Evolutionary conservation across 2,797 vertebrate species (phyloP), one percentile per base, ranked within the genome.

Genomic region (Pseudocheirus occidentalis): DNA sequence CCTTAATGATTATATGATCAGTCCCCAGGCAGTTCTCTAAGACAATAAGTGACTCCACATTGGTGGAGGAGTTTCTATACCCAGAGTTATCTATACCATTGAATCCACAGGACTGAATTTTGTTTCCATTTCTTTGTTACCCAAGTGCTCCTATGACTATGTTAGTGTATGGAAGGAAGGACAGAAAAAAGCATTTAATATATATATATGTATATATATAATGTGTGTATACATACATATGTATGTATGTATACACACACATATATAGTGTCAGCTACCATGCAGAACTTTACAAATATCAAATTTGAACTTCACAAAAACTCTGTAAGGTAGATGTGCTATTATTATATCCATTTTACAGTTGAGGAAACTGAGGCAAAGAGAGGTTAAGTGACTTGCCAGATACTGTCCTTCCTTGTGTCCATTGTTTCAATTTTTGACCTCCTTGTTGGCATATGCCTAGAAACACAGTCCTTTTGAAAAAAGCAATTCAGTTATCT

Each of bases 401-500:
- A 40, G 34, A 14, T 66, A n/a, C 14, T n/a, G 13, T 21, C 34
- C 34, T 40, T 73, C 40, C 62, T 50, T 27, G 3, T 50, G 73
- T 50, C 40, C 31, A 9, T 10, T 66, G 59, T 34, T 73, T 27
- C 50, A 87, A 87, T 21, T 46, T 81, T 87, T 46, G 9, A 46
- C n/a, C 40, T 81, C 73, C 40, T 87, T 87, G 40, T 87, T 87
- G n/a, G 66, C 9, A 50, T 50, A 50, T 87, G 40, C 21, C 73
- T 27, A 87, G 73, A n/a, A 73, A 73, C 59, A 66, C 62, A 92
- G 28, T 94, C 16, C 95, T 97, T 98, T 98, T 92, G 95, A 91
- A 92, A 87, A 53, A 91, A 94, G 40, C 29, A 57, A 55, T 55
- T 58, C 6, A 27, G 29, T 93, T 66, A 56, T 54, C n/a, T 89